Evolutionary conservation across 2,797 vertebrate species (phyloP).

Genomic region (Limnodromus scolopaceus): DNA sequence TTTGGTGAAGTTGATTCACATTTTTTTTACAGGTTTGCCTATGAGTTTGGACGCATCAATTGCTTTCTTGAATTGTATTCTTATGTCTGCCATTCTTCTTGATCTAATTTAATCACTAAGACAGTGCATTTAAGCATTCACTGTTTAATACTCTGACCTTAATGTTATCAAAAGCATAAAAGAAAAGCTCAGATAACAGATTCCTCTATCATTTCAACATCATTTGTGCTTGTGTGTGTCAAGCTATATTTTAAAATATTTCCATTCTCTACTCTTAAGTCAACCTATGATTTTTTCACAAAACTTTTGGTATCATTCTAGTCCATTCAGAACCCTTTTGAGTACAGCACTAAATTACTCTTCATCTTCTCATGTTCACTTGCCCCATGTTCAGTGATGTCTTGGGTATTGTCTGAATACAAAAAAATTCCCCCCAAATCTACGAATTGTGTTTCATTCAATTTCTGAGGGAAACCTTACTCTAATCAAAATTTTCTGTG

Average conservation of each 20-base stretch:
- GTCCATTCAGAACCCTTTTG: neutral
- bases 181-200: neutral
- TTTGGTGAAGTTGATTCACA: neutral
- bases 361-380: neutral
- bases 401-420: neutral
- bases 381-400: accelerated
- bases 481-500: neutral
- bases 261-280: neutral
- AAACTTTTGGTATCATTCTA: neutral
- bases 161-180: neutral
- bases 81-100: neutral
- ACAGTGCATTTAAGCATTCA: neutral
- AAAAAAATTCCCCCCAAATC: neutral
- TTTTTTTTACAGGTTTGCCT: neutral
- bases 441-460: neutral
- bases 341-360: neutral
- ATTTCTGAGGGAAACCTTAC: neutral
- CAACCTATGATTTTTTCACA: neutral
- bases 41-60: neutral
- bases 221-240: neutral
- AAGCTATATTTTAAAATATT: neutral
- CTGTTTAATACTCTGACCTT: neutral
- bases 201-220: neutral
- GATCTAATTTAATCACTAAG: neutral
- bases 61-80: neutral